A percentile compares a stretch with the other conserved stretches of the same genome.
These are phyloP conservation scores for Anoncus sp. DNA, from an alignment of 2,888 invertebrate genomes.

Conservation along the genomic window DNA sequence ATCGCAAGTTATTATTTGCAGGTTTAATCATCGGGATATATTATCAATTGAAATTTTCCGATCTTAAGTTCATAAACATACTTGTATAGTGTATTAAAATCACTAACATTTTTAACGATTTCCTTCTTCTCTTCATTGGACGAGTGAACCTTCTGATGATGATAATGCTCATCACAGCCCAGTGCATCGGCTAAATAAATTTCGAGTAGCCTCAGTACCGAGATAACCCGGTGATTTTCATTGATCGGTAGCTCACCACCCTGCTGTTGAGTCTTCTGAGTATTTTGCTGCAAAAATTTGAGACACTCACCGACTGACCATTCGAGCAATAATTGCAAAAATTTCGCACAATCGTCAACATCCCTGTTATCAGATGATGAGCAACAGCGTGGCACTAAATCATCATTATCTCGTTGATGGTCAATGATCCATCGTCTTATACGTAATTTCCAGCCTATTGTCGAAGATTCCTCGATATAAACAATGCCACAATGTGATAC, in stretches of 20 bases:
- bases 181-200: constrained; percentile 79
- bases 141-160: neutral
- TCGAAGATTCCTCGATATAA: constrained; percentile 84
- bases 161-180: constrained; percentile 56
- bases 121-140: constrained; percentile 2
- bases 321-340: constrained; percentile 80
- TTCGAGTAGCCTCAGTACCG: constrained; percentile 78
- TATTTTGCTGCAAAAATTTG: constrained; percentile 84
- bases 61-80: too few species aligned
- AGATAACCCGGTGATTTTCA: constrained; percentile 79
- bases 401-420: constrained; percentile 4
- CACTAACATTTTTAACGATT: constrained; percentile 10
- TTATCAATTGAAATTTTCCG: too few species aligned
- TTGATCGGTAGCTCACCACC: constrained; percentile 68
- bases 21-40: too few species aligned
- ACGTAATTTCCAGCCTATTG: constrained; percentile 85
- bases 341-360: constrained; percentile 68
- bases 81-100: neutral
- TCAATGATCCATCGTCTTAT: constrained; percentile 65
- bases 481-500: constrained; percentile 88
- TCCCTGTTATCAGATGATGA: too few species aligned
- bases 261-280: constrained; percentile 73
- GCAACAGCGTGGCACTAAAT: constrained; percentile 9
- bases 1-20: too few species aligned
- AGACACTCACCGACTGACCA: constrained; percentile 86